These are phyloP conservation scores for Cheumatopsyche charites DNA, from an alignment of 1,140 invertebrate species.

Conservation along the genomic window DNA sequence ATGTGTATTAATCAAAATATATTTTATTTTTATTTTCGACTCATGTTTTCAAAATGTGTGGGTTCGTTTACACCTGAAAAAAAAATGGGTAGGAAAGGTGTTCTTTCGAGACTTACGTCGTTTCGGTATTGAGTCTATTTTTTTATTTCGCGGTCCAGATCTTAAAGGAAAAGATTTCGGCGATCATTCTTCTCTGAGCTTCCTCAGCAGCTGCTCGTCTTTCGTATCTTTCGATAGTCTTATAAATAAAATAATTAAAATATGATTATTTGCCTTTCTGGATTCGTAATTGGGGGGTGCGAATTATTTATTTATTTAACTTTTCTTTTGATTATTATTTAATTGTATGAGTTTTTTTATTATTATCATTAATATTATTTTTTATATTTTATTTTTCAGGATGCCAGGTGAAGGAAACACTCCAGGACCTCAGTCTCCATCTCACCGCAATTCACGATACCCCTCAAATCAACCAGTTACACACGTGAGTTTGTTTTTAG, in stretches of 20 bases:
- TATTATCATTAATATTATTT: not conserved
- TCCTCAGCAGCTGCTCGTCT: not conserved
- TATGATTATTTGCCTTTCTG: conserved; percentile 61
- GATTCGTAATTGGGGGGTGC: conserved; percentile 60
- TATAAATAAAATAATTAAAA: not conserved
- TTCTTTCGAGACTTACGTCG: conserved; percentile 30
- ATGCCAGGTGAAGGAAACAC: conserved; percentile 38
- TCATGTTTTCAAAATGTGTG: too few species aligned
- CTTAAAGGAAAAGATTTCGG: not conserved
- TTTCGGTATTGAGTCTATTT: not conserved
- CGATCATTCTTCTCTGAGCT: conserved; percentile 1
- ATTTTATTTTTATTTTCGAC: too few species aligned
- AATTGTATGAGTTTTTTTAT: not conserved
- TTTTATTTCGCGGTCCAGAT: not conserved
- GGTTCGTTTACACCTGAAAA: too few species aligned
- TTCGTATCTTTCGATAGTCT: not conserved
- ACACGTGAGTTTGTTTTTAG: conserved; percentile 38
- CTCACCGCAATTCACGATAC: conserved; percentile 37
- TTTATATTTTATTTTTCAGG: conserved; percentile 36
- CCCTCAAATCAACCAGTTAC: conserved; percentile 38
- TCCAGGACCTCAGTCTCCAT: conserved; percentile 44
- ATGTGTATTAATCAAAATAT: too few species aligned
- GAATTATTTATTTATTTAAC: conserved; percentile 33
- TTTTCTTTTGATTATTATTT: conserved; percentile 4
- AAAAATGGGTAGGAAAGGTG: not conserved